These are phyloP conservation scores for Myocastor coypus DNA, from an alignment of 2,113 vertebrate genomes.

Conservation along the genomic window DNA sequence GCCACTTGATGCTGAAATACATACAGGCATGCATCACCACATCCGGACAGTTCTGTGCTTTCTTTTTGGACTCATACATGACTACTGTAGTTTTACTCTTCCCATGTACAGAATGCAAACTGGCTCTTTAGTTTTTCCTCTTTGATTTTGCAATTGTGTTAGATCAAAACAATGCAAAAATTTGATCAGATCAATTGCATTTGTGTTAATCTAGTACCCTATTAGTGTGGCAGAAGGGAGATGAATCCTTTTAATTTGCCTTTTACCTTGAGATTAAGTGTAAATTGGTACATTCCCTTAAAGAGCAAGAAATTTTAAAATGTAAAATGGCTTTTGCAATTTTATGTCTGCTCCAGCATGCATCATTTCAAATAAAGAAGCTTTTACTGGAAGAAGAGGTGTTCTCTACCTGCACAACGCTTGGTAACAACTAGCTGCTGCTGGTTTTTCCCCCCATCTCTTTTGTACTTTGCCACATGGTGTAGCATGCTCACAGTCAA, in stretches of 20 bases:
- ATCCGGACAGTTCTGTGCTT: neutral
- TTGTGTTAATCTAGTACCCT: neutral
- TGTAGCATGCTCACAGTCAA: neutral
- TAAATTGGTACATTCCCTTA: neutral
- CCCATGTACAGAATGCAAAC: neutral
- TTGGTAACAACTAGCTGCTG: neutral
- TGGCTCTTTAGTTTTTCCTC: constrained; percentile 3
- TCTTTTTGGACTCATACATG: neutral
- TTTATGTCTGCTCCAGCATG: neutral
- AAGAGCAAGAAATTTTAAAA: constrained; percentile 18
- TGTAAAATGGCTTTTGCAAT: neutral
- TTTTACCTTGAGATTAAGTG: neutral
- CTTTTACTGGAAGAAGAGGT: neutral
- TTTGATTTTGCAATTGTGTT: constrained; percentile 36
- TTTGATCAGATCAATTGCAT: constrained; percentile 3
- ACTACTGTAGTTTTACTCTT: neutral
- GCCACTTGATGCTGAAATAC: neutral
- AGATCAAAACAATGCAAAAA: constrained; percentile 16
- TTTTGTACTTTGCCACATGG: neutral
- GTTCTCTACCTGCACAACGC: neutral
- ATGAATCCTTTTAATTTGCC: neutral
- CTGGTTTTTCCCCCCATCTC: neutral
- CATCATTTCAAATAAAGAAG: neutral
- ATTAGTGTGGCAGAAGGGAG: neutral
- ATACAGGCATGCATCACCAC: neutral